phyloP scores from a whole-genome alignment of 2,113 vertebrate species.

The Cheilinus undulatus region DNA sequence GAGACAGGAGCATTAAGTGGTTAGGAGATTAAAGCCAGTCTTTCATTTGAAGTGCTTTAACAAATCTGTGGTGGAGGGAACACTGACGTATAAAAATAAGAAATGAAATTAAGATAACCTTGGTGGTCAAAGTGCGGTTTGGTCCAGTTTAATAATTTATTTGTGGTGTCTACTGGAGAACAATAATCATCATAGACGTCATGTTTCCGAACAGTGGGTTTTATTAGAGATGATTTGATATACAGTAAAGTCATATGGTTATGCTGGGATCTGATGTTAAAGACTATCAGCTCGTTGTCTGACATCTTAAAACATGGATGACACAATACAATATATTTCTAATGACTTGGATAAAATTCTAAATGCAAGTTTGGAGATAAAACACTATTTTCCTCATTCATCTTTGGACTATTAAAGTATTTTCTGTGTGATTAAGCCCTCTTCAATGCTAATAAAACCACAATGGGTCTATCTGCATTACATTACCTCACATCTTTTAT shows the following conservation, averaged over 20 bases:
- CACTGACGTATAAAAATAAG: slow-evolving; percentile 31
- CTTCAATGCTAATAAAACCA: no score
- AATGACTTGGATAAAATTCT: no score
- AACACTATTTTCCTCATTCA: no score
- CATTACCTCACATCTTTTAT: no score
- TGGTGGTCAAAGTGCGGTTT: slow-evolving; percentile 40
- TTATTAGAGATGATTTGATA: slow-evolving; percentile 49
- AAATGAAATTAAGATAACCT: slow-evolving; percentile 52
- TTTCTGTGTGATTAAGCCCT: no score
- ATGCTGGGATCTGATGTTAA: neutral
- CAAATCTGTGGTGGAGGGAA: slow-evolving; percentile 38
- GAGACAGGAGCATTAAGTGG: slow-evolving; percentile 67
- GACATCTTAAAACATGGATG: slow-evolving; percentile 22
- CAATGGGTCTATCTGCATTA: no score
- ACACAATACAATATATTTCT: no score
- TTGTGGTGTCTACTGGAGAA: slow-evolving; percentile 16
- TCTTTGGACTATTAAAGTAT: no score
- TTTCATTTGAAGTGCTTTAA: slow-evolving; percentile 56
- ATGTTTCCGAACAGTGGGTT: slow-evolving; percentile 35
- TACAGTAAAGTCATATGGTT: slow-evolving; percentile 12
- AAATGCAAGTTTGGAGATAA: no score
- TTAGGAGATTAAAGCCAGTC: slow-evolving; percentile 54
- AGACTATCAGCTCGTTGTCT: slow-evolving; percentile 3
- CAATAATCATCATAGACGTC: slow-evolving; percentile 38
- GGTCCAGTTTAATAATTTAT: slow-evolving; percentile 55